Conservation (phyloP, 2,888 invertebrate genomes). For the Caenorhabditis uteleia region DNA sequence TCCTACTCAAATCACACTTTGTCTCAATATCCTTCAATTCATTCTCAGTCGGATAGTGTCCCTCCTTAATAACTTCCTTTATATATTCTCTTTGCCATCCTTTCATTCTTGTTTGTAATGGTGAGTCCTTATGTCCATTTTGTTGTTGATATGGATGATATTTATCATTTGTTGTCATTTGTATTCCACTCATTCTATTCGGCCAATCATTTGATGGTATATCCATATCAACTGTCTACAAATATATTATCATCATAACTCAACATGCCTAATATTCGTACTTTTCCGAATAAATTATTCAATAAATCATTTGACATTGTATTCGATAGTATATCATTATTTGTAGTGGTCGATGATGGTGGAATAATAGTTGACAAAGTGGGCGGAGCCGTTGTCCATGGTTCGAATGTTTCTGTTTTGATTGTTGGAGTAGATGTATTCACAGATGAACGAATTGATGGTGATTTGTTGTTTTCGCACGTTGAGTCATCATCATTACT, state of each 20-base stretch:
- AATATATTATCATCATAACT: no score
- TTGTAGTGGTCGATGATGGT: not conserved
- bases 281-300: constrained; percentile 9
- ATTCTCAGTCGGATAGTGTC: constrained; percentile 52
- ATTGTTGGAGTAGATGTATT: constrained; percentile 1
- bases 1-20: constrained; percentile 49
- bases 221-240: no score
- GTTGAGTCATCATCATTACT: constrained; percentile 32
- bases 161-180: not conserved
- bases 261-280: not conserved
- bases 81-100: constrained; percentile 55
- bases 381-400: constrained; percentile 16
- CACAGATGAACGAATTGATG: constrained; percentile 20
- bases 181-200: not conserved
- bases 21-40: constrained; percentile 48
- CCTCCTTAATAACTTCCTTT: constrained; percentile 51
- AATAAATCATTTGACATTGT: not conserved
- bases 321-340: not conserved
- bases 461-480: constrained; percentile 31
- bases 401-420: constrained; percentile 12
- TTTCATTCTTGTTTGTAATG: constrained; percentile 51
- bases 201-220: not conserved
- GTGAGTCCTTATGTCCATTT: no score
- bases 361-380: constrained; percentile 2
- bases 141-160: not conserved